These are phyloP conservation scores for Anseranas semipalmata DNA, from an alignment of 2,113 vertebrate species.

Conservation along the genomic window DNA sequence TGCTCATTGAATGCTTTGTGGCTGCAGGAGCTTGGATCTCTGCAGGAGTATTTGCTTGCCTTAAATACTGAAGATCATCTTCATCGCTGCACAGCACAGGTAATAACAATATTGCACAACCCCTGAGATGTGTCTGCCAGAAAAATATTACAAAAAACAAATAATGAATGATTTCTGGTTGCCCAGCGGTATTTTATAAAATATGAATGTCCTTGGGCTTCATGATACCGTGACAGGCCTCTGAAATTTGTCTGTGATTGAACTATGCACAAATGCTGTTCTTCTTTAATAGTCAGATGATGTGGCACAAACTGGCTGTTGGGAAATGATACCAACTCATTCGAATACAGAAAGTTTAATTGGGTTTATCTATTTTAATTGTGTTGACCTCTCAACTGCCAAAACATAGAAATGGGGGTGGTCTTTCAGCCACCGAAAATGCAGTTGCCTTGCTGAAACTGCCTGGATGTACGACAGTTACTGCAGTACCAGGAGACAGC, in stretches of 20 bases:
- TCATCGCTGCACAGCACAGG: conserved; percentile 89
- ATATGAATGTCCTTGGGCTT: background rate
- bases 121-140: background rate
- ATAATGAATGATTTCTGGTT: background rate
- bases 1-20: conserved; percentile 33
- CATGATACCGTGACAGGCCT: background rate
- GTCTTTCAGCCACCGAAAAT: background rate
- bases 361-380: background rate
- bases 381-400: background rate
- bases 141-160: too few relatives aligned
- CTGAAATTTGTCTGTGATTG: background rate
- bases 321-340: background rate
- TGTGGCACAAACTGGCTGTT: background rate
- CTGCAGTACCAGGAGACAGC: background rate
- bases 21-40: conserved; percentile 86
- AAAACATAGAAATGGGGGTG: background rate
- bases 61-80: conserved; percentile 95
- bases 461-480: background rate
- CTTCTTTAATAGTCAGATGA: background rate
- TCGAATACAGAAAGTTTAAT: background rate
- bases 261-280: background rate
- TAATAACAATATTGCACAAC: conserved; percentile 38
- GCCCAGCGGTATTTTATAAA: background rate
- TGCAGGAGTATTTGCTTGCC: conserved; percentile 93
- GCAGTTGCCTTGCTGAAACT: background rate